Evolutionary conservation across 2,113 vertebrate species (phyloP).

Genomic region (Pseudorectes ferrugineus): DNA sequence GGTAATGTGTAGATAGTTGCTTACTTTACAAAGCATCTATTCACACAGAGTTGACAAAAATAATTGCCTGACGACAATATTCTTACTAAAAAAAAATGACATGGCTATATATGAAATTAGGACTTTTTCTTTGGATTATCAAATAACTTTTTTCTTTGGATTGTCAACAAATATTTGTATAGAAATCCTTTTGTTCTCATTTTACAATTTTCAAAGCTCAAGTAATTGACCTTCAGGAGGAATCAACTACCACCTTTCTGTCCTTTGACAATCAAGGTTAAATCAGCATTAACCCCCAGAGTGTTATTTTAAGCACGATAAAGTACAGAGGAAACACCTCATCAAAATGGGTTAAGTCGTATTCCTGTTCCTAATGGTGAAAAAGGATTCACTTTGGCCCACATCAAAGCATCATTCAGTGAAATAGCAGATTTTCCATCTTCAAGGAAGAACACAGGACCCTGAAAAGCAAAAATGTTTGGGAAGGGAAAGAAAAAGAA

Average conservation of each 20-base stretch:
- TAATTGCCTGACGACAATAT: background rate
- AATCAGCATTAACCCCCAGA: background rate
- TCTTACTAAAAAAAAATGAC: background rate
- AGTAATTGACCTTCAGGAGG: conserved; percentile 3
- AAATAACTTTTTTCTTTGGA: conserved; percentile 57
- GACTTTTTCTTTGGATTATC: conserved; percentile 58
- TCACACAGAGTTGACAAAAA: background rate
- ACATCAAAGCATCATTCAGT: conserved; percentile 95
- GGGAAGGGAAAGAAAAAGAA: background rate
- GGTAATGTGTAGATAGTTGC: background rate
- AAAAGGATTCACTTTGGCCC: conserved; percentile 98
- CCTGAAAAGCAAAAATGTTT: conserved; percentile 68
- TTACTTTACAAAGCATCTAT: background rate
- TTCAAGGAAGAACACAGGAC: conserved; percentile 92
- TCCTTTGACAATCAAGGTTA: background rate
- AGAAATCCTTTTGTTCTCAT: conserved; percentile 40
- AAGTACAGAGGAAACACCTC: background rate
- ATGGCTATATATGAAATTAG: conserved; percentile 11
- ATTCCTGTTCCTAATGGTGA: conserved; percentile 95
- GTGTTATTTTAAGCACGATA: background rate
- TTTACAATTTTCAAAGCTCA: conserved; percentile 16
- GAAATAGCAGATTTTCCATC: conserved; percentile 94
- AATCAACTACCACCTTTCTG: background rate
- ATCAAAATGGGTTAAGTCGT: conserved; percentile 94
- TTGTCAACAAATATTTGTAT: conserved; percentile 7